Evolutionary conservation across 37 sponge, comb jelly and placozoan species (phyloP), one percentile per base, ranked within the genome.

Genomic region (Amphimedon queenslandica): DNA sequence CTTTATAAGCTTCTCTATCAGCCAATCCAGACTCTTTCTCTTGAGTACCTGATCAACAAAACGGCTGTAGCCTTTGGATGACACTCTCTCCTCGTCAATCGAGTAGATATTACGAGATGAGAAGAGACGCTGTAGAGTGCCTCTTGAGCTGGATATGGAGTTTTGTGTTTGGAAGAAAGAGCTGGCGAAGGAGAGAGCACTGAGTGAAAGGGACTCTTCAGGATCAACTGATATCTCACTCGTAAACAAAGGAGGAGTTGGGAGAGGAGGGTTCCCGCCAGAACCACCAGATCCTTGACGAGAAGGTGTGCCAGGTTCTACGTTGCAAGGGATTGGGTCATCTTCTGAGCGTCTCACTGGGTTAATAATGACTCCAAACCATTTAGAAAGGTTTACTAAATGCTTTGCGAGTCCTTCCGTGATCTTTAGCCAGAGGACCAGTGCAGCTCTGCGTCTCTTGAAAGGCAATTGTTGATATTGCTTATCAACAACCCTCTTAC

Each of bases 371-470:
- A 37, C 42, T 16, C 78, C 85, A 35, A 84, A 64, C 85, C 81
- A 80, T 1, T 33, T 42, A 2, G 90, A 80, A 36, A 90, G 68
- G 0, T 35, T 4, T 20, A 60, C 41, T 21, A 90, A 73, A 8
- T 42, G 42, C 10, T 76, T 28, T 0, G 85, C 73, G 0, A 90
- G 63, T 2, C 74, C 70, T 0, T 43, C 18, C 0, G 85, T 84
- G 33, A 90, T 74, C 69, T 84, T 84, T 16, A 18, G 28, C 90
- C 90, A 90, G 57, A 90, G 77, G 4, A 61, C 56, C 37, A 90
- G 69, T 27, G 85, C 85, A 11, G 65, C 67, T 20, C 66, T 64
- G 27, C 75, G 69, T 1, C 85, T 67, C 40, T 38, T 66, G 64
- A 90, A 90, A 40, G 41, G 55, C 23, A 55, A 64, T 0, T 40